Evolutionary conservation across 2,113 vertebrate species (phyloP).

Genomic region (Tenrec ecaudatus): DNA sequence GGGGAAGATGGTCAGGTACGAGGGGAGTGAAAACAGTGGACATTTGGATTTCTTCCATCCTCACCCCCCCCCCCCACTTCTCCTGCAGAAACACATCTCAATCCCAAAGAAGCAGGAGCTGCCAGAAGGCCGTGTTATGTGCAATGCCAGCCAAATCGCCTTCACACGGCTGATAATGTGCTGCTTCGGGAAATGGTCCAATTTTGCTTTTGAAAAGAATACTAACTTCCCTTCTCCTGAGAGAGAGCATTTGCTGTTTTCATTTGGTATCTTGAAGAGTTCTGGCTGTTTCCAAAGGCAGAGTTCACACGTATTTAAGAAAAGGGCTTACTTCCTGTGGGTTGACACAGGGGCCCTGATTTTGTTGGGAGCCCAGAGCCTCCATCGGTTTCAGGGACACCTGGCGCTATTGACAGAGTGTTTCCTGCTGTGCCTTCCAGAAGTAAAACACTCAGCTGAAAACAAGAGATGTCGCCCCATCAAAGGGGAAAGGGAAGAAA

Average conservation of each 20-base stretch:
- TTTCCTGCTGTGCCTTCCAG: slow-evolving; percentile 34
- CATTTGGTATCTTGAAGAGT: slow-evolving; percentile 27
- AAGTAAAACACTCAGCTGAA: slow-evolving; percentile 49
- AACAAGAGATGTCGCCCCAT: slow-evolving; percentile 2
- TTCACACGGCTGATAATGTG: neutral
- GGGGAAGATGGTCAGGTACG: neutral
- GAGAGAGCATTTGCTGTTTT: slow-evolving; percentile 58
- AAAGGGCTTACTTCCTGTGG: slow-evolving; percentile 59
- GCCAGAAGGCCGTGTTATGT: neutral
- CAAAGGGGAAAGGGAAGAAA: slow-evolving; percentile 16
- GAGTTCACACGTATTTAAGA: slow-evolving; percentile 61
- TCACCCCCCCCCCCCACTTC: neutral
- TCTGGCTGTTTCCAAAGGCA: slow-evolving; percentile 39
- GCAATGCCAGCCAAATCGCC: neutral
- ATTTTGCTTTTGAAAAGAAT: slow-evolving; percentile 52
- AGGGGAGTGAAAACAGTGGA: neutral
- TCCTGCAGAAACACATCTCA: neutral
- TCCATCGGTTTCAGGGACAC: slow-evolving; percentile 46
- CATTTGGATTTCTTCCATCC: neutral
- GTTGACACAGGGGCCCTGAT: slow-evolving; percentile 48
- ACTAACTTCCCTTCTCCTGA: neutral
- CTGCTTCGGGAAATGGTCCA: neutral
- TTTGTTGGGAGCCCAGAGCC: slow-evolving; percentile 42
- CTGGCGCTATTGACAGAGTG: slow-evolving; percentile 31
- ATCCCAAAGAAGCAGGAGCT: neutral